Evolutionary conservation across 92 coral and sea anemone species (phyloP), one percentile per base, ranked within the genome.

Genomic region (Chrysogorgia sp.): DNA sequence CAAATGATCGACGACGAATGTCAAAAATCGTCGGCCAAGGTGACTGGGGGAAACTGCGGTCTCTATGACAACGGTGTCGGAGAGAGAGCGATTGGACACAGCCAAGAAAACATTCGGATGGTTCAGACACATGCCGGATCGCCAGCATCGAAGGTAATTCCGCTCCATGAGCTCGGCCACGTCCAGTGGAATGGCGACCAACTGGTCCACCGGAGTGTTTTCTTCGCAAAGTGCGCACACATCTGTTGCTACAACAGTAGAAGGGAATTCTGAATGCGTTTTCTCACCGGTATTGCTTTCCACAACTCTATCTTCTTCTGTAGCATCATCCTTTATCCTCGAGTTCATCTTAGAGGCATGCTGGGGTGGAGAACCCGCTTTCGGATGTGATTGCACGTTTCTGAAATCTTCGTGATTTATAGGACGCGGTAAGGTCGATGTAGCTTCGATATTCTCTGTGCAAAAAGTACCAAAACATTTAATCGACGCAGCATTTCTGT

Each of bases 1-100:
- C 25, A 93, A 85, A 63, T 93, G 98, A 70, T 93, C 98, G 0
- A 93, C 98, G 19, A 91, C 84, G 66, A 83, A 91, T 63, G 86
- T 93, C 41, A 93, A 76, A 20, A 93, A 89, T 40, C 91, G 88
- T 40, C 98, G 89, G 41, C 98, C 98, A 21, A 89, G 84, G 19
- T 83, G 94, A 59, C 84, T 91, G 29, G 98, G 98, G 66, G 92
- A 86, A 47, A 87, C 98, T 10, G 60, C 76, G 34, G 25, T 69
- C 66, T 93, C 96, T 9, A 96, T 87, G n/a, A 85, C 81, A 37
- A 91, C 76, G 2, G 92, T 82, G 56, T 93, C 94, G 0, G 93
- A 85, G 34, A 76, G 69, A 47, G 76, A 29, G 26, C 76, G 76
- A 63, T 86, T 64, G 37, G 81, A 66, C 35, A 91, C 84, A 33